These are phyloP conservation scores for Ennomos erosarius DNA, from an alignment of 2,888 invertebrate genomes.

Conservation along the genomic window DNA sequence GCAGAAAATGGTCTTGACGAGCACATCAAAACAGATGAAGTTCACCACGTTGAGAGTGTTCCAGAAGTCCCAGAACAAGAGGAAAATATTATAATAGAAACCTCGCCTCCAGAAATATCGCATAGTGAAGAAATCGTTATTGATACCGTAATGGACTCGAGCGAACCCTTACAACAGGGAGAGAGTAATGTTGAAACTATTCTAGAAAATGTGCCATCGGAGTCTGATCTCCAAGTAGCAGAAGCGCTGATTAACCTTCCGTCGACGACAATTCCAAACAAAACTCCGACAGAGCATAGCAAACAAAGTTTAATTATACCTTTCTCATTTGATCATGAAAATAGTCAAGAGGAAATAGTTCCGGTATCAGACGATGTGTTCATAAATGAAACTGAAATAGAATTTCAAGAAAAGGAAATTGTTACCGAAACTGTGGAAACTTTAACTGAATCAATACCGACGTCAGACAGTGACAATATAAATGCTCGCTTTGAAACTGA, in stretches of 20 bases:
- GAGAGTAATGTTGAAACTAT: conserved; percentile 22
- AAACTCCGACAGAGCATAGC: conserved; percentile 49
- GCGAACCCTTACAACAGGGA: conserved; percentile 13
- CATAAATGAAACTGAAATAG: conserved; percentile 21
- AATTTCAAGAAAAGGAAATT: conserved; percentile 21
- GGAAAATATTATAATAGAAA: conserved; percentile 38
- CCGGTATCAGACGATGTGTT: conserved; percentile 37
- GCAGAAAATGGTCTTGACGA: conserved; percentile 23
- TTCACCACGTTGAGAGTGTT: conserved; percentile 9
- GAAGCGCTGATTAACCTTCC: conserved; percentile 79
- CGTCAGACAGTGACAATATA: conserved; percentile 52
- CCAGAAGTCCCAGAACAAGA: conserved; percentile 10
- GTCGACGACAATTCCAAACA: conserved; percentile 69
- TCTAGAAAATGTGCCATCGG: conserved; percentile 66
- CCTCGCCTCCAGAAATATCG: conserved; percentile 34
- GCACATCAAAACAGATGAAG: conserved; percentile 21
- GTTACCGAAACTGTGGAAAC: conserved; percentile 13
- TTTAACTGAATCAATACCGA: conserved; percentile 26
- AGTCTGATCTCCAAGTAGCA: conserved; percentile 80
- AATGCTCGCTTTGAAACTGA: conserved; percentile 73
- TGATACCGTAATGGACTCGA: conserved; percentile 17
- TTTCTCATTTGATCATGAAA: conserved; percentile 30
- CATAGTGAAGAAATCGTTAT: conserved; percentile 35
- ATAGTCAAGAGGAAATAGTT: conserved; percentile 47
- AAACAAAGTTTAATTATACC: conserved; percentile 44